Conservation (phyloP, 2,113 vertebrate genomes). For the Callaeas wilsoni region DNA sequence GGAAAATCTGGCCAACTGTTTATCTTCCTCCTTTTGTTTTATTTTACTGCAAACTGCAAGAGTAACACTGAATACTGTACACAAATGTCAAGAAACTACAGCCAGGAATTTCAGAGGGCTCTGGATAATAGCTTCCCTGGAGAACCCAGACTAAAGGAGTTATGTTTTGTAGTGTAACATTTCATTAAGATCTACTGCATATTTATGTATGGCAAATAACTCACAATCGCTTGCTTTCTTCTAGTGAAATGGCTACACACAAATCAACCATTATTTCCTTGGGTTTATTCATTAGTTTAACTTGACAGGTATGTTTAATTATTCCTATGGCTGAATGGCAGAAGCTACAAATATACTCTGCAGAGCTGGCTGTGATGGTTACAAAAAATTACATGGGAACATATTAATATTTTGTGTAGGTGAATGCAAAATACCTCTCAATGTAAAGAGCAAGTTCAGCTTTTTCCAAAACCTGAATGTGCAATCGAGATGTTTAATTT, state of each 20-base stretch:
- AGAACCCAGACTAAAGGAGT: background rate
- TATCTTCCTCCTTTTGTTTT: background rate
- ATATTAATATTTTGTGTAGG: background rate
- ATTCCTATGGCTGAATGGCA: background rate
- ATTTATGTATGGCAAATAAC: background rate
- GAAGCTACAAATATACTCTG: background rate
- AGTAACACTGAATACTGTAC: background rate
- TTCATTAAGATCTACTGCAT: slow-evolving; percentile 8
- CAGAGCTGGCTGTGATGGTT: background rate
- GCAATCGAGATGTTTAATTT: slow-evolving; percentile 1
- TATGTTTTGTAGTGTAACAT: background rate
- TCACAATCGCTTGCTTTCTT: background rate
- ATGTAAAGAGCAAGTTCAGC: slow-evolving; percentile 7
- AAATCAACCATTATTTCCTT: slow-evolving; percentile 15
- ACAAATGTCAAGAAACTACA: background rate
- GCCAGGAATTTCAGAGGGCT: background rate
- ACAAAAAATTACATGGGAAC: background rate
- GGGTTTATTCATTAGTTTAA: slow-evolving; percentile 19
- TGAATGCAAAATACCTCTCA: background rate
- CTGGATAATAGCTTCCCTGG: background rate
- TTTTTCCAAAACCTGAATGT: slow-evolving; percentile 26
- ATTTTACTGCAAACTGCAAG: background rate
- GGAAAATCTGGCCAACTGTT: background rate
- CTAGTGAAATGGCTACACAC: background rate
- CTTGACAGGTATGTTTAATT: background rate